These are phyloP conservation scores for Andrena haemorrhoa DNA, from an alignment of 2,888 invertebrate species.

Conservation along the genomic window DNA sequence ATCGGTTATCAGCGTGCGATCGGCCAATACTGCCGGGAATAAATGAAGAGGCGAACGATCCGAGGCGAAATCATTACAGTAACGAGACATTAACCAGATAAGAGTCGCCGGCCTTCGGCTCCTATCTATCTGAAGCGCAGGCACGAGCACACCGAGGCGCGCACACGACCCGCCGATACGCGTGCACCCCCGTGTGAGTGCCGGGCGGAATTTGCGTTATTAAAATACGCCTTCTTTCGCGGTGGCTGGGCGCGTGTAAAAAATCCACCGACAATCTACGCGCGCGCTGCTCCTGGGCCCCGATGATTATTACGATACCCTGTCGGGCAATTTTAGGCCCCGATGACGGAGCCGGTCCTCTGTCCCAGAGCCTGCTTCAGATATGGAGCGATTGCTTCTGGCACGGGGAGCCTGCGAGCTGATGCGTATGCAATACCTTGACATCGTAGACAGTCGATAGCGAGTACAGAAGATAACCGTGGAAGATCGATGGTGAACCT, in stretches of 20 bases:
- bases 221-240: conserved; percentile 68
- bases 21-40: conserved; percentile 77
- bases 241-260: conserved; percentile 43
- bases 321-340: conserved; percentile 39
- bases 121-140: conserved; percentile 65
- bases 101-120: conserved; percentile 72
- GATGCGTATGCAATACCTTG: no score
- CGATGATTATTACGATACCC: conserved; percentile 54
- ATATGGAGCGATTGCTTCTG: neutral
- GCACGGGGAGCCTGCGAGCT: no score
- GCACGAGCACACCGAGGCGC: conserved; percentile 28
- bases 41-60: conserved; percentile 78
- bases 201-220: conserved; percentile 70
- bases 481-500: no score
- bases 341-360: conserved; percentile 15
- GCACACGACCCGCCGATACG: conserved; percentile 7
- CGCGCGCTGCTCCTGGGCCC: conserved; percentile 23
- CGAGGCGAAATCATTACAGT: conserved; percentile 76
- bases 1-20: conserved; percentile 74
- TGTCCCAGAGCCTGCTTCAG: neutral
- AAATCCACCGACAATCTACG: conserved; percentile 56
- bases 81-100: conserved; percentile 79
- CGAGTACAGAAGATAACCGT: no score
- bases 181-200: conserved; percentile 31
- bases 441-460: no score